Conservation (phyloP, 1,140 invertebrate genomes). For the Meteorus sp. region DNA sequence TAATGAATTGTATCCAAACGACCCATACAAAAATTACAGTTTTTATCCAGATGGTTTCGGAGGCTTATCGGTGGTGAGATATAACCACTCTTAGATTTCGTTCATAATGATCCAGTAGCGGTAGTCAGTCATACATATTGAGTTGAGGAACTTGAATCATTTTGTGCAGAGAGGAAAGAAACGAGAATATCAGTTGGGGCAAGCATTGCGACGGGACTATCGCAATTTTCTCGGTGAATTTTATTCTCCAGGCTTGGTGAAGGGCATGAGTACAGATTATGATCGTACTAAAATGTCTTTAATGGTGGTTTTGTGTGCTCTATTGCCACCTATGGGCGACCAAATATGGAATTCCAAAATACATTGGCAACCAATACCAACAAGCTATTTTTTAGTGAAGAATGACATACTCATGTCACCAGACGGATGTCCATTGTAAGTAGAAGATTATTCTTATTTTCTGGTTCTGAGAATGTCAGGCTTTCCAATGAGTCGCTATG, state of each 20-base stretch:
- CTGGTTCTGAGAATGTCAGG: too few species aligned
- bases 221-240: conserved; percentile 48
- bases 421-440: conserved; percentile 37
- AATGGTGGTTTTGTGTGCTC: conserved; percentile 44
- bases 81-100: too few species aligned
- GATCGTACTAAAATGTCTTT: conserved; percentile 62
- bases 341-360: conserved; percentile 42
- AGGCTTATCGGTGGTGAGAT: too few species aligned
- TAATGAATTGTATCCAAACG: conserved; percentile 10
- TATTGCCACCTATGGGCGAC: conserved; percentile 44
- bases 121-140: too few species aligned
- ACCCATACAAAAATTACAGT: too few species aligned
- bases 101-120: too few species aligned
- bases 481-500: too few species aligned
- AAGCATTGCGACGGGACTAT: conserved; percentile 51
- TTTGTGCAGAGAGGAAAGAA: conserved; percentile 55
- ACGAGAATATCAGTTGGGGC: conserved; percentile 55
- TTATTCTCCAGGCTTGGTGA: conserved; percentile 53
- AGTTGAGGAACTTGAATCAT: too few species aligned
- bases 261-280: conserved; percentile 62
- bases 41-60: too few species aligned
- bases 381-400: conserved; percentile 15
- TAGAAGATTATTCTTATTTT: conserved; percentile 3
- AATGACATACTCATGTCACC: conserved; percentile 36
- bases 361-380: conserved; percentile 52